phyloP scores from a whole-genome alignment of 2,888 invertebrate species.

The Chalcis sispes region DNA sequence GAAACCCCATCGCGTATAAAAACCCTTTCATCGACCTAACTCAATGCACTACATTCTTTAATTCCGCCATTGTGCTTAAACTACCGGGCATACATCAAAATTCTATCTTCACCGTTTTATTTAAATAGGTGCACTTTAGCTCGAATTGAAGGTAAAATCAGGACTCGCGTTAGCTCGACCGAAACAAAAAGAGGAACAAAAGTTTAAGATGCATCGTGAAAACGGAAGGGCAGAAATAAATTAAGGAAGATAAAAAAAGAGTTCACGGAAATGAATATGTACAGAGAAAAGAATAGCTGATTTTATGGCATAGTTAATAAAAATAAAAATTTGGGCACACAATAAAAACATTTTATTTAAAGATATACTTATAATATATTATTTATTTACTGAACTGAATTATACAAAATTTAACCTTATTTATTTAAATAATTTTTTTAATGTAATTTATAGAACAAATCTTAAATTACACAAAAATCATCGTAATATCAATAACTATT shows the following conservation, averaged over 20 bases:
- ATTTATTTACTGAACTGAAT: too few relatives aligned
- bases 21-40: constrained; percentile 31
- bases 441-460: too few relatives aligned
- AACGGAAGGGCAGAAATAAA: not conserved
- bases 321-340: too few relatives aligned
- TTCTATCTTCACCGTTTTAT: constrained; percentile 34
- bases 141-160: constrained; percentile 27
- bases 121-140: constrained; percentile 33
- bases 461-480: too few relatives aligned
- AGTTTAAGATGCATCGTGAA: constrained; percentile 18
- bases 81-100: constrained; percentile 22
- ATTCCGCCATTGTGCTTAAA: constrained; percentile 39
- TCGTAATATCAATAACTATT: too few relatives aligned
- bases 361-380: too few relatives aligned
- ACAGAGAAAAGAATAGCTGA: not conserved
- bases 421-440: too few relatives aligned
- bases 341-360: too few relatives aligned
- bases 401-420: too few relatives aligned
- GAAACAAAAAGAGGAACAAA: constrained; percentile 19
- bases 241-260: not conserved
- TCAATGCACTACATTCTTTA: constrained; percentile 24
- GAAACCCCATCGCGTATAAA: not conserved
- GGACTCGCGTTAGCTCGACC: not conserved
- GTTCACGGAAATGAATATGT: not conserved
- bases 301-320: too few relatives aligned